Percentiles rank a stretch among this genome's conserved stretches.
Evolutionary conservation across 1,140 invertebrate genomes (phyloP).

Genomic region (Euura saliciscinereae): DNA sequence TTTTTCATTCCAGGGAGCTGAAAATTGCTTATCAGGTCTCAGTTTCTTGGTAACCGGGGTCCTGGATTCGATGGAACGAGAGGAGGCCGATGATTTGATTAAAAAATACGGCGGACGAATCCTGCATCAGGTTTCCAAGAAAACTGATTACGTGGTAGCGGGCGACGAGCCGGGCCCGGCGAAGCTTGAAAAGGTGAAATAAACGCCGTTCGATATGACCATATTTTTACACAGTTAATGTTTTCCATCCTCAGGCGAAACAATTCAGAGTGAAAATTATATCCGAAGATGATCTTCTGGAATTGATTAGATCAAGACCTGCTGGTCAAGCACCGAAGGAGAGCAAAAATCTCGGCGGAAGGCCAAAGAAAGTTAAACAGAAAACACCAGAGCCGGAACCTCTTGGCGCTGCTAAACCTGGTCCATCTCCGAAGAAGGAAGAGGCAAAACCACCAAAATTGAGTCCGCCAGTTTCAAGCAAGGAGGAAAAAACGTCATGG

Average conservation of each 20-base stretch:
- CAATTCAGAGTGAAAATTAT: slow-evolving; percentile 73
- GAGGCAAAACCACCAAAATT: slow-evolving; percentile 23
- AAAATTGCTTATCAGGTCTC: slow-evolving; percentile 76
- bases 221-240: slow-evolving; percentile 6
- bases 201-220: slow-evolving; percentile 33
- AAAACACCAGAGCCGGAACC: slow-evolving; percentile 17
- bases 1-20: slow-evolving; percentile 66
- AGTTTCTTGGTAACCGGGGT: slow-evolving; percentile 89
- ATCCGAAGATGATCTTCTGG: slow-evolving; percentile 83
- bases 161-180: slow-evolving; percentile 84
- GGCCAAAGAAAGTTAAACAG: neutral
- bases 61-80: slow-evolving; percentile 85
- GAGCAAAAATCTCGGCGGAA: slow-evolving; percentile 14
- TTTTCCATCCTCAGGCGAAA: slow-evolving; percentile 56
- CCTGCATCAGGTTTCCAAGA: slow-evolving; percentile 75
- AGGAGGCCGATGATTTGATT: slow-evolving; percentile 77
- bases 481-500: neutral
- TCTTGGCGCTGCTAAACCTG: slow-evolving; percentile 23
- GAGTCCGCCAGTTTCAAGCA: neutral
- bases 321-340: slow-evolving; percentile 33
- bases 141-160: slow-evolving; percentile 81
- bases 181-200: slow-evolving; percentile 74
- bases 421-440: slow-evolving; percentile 18
- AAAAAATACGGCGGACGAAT: slow-evolving; percentile 82
- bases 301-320: slow-evolving; percentile 73